These are phyloP conservation scores for Sepiola atlantica DNA, from an alignment of 2,888 invertebrate species.

Conservation along the genomic window DNA sequence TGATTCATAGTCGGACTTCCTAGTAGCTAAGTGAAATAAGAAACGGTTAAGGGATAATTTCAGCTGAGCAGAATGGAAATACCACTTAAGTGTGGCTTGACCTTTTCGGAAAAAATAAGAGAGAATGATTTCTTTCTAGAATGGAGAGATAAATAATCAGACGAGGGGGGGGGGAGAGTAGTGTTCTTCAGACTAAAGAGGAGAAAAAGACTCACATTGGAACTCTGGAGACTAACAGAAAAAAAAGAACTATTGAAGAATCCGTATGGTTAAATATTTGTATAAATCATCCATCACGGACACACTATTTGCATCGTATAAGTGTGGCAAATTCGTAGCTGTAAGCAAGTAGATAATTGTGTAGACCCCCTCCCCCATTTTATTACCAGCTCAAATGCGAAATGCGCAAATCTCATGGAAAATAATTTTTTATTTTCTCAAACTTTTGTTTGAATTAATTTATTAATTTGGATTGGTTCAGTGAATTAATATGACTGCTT, in stretches of 20 bases:
- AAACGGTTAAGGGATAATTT: not conserved
- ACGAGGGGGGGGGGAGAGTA: not conserved
- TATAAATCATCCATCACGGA: not conserved
- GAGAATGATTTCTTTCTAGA: not conserved
- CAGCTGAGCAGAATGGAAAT: not conserved
- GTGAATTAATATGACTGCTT: too few relatives aligned
- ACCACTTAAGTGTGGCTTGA: not conserved
- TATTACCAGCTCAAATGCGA: too few relatives aligned
- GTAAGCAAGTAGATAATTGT: too few relatives aligned
- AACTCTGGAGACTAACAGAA: not conserved
- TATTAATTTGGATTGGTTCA: too few relatives aligned
- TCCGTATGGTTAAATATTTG: not conserved
- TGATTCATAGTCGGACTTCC: not conserved
- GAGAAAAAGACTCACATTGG: not conserved
- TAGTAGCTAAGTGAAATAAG: not conserved
- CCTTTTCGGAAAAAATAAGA: not conserved
- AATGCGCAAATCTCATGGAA: too few relatives aligned
- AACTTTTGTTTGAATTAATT: too few relatives aligned
- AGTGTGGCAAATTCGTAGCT: too few relatives aligned
- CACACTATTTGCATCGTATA: not conserved
- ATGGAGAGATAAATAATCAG: not conserved
- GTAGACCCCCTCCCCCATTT: too few relatives aligned
- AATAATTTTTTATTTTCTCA: too few relatives aligned
- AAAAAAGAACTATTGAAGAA: not conserved
- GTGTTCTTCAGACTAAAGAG: not conserved